A percentile compares a stretch with the other conserved stretches of the same genome.
These are phyloP conservation scores for Meloidogyne chitwoodi DNA, from an alignment of 1,140 invertebrate species.

Conservation along the genomic window DNA sequence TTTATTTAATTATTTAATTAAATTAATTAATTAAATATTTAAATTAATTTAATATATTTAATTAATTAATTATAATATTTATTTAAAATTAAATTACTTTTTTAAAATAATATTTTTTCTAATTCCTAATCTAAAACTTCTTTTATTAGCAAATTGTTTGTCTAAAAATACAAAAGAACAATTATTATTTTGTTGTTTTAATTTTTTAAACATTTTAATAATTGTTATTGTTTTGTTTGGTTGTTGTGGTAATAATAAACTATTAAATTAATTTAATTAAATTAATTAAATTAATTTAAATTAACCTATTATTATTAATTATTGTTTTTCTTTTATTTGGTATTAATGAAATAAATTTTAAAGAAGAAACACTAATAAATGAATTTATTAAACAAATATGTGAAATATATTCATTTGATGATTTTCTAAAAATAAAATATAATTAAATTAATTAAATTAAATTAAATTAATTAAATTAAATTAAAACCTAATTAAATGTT, in stretches of 20 bases:
- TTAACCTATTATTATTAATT: conserved; percentile 5
- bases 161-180: conserved; percentile 29
- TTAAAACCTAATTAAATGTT: conserved; percentile 27
- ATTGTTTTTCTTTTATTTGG: conserved; percentile 3
- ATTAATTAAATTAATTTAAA: too few relatives aligned
- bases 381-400: not conserved
- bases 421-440: not conserved
- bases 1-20: not conserved
- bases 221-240: not conserved
- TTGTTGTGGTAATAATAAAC: not conserved
- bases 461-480: not conserved
- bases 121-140: conserved; percentile 24
- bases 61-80: not conserved
- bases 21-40: not conserved
- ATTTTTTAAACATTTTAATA: conserved; percentile 29
- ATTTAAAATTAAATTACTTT: conserved; percentile 20
- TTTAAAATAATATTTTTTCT: conserved; percentile 23
- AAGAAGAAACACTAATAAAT: not conserved
- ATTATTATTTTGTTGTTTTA: conserved; percentile 25
- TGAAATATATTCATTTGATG: conserved; percentile 3
- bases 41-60: not conserved
- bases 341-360: not conserved
- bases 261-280: not conserved
- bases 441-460: not conserved
- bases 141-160: conserved; percentile 32